phyloP scores from a whole-genome alignment of 2,888 invertebrate genomes.

The Thecocarcelia acutangulata region DNA sequence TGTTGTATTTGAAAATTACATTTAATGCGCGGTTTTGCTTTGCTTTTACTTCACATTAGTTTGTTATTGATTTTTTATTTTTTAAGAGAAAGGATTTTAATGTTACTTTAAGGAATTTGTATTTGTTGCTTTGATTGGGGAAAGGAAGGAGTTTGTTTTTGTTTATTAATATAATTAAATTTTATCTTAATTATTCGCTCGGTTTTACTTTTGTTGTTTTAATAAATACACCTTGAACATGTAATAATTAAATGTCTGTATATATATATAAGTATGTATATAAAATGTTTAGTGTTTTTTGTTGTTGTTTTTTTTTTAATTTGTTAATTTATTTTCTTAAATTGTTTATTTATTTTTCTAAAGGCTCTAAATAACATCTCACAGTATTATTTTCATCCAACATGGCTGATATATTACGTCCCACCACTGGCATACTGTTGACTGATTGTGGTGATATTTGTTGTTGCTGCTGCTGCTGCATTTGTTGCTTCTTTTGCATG shows the following conservation, averaged over 20 bases:
- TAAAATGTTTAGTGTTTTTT: conserved; percentile 50
- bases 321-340: conserved; percentile 23
- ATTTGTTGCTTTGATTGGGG: conserved; percentile 61
- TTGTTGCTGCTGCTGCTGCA: conserved; percentile 65
- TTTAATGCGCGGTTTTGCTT: conserved; percentile 69
- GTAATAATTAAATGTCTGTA: conserved; percentile 60
- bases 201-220: conserved; percentile 23
- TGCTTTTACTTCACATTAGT: conserved; percentile 68
- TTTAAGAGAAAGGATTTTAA: conserved; percentile 59
- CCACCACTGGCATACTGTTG: conserved; percentile 68
- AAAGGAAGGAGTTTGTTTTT: conserved; percentile 63
- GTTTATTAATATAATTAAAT: conserved; percentile 35
- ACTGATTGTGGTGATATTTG: conserved; percentile 75
- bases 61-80: conserved; percentile 27
- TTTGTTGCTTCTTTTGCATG: conserved; percentile 76
- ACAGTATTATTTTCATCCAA: conserved; percentile 92
- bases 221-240: conserved; percentile 67
- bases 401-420: conserved; percentile 85
- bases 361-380: conserved; percentile 91
- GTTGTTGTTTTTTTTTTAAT: conserved; percentile 9
- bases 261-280: conserved; percentile 39
- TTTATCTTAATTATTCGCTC: conserved; percentile 58
- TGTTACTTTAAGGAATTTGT: conserved; percentile 64
- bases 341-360: conserved; percentile 78
- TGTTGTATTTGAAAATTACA: conserved; percentile 62